Base-by-base conservation (phyloP, 2,113 vertebrate genomes). In the Calypte anna region DNA sequence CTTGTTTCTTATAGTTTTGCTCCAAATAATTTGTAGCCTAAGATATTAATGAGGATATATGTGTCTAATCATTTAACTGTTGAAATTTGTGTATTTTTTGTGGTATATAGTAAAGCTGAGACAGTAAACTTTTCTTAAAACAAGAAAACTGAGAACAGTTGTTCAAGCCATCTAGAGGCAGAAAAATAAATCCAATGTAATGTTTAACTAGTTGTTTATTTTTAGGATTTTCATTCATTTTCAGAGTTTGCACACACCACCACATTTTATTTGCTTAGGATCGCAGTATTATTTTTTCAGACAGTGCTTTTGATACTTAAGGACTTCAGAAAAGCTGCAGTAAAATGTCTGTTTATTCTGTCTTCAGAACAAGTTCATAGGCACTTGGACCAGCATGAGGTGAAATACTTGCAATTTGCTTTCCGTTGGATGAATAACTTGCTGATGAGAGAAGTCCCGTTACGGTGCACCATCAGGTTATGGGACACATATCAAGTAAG, bases 351-450 rank as follows among this genome's bases (percentile, higher is more conserved):
- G 20, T 96, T 94, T 94, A 36, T 91, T 97, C 53, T 97, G 4
- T 88, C 51, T 75, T 75, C 98, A 99, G 99, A 99, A 72, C 98
- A 97, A 64, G 98, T 99, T 69, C 99, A 99, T 78, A 98, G 97
- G 85, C 99, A 99, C 97, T 98, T 99, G 98, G 98, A 99, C 44
- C 98, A 98, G 83, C 99, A 99, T 30, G 99, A 99, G 88, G 99
- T 99, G 97, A 98, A 98, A 93, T 99, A 99, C 97, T 98, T 99
- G 95, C 99, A 99, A 93, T 99, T 99, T 78, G 99, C 99, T 94
- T 99, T 99, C 96, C 99, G 99, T 76, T 99, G 99, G 99, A 99
- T 99, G 99, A 99, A 99, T 98, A 99, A 99, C 97, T 98, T 99
- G 95, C 98, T 99, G 97, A 99, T 99, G 98, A 98, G 99, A 94